Conservation (phyloP, 2,888 invertebrate genomes). For the Odontocerum albicorne region DNA sequence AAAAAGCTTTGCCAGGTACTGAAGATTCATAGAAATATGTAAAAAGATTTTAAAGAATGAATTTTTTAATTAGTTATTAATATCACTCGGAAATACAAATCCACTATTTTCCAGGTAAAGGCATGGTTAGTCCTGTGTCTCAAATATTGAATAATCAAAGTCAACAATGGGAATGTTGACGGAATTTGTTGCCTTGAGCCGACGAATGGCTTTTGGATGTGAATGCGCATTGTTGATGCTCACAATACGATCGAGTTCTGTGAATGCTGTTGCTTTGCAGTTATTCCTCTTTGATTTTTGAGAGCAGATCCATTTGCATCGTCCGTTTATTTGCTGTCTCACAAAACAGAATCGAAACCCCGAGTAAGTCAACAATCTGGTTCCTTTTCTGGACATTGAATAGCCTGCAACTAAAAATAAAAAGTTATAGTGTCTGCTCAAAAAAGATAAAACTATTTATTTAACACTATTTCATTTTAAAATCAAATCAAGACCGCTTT, state of each 20-base stretch:
- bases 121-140: not conserved
- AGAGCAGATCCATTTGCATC: constrained; percentile 26
- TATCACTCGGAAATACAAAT: no score
- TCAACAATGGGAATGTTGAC: constrained; percentile 21
- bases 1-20: no score
- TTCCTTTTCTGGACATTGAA: constrained; percentile 16
- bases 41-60: no score
- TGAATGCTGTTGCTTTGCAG: constrained; percentile 22
- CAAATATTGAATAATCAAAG: constrained; percentile 17
- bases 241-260: constrained; percentile 18
- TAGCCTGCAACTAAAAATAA: constrained; percentile 23
- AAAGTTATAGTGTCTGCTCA: no score
- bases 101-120: no score
- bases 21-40: no score
- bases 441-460: no score
- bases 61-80: no score
- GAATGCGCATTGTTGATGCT: constrained; percentile 21
- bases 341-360: constrained; percentile 24
- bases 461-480: no score
- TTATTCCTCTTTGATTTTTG: constrained; percentile 20
- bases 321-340: constrained; percentile 10
- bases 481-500: no score
- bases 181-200: not conserved
- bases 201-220: constrained; percentile 4
- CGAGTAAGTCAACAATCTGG: constrained; percentile 15